These are phyloP conservation scores for Anniella stebbinsi DNA, from an alignment of 2,797 vertebrate genomes.

Conservation along the genomic window DNA sequence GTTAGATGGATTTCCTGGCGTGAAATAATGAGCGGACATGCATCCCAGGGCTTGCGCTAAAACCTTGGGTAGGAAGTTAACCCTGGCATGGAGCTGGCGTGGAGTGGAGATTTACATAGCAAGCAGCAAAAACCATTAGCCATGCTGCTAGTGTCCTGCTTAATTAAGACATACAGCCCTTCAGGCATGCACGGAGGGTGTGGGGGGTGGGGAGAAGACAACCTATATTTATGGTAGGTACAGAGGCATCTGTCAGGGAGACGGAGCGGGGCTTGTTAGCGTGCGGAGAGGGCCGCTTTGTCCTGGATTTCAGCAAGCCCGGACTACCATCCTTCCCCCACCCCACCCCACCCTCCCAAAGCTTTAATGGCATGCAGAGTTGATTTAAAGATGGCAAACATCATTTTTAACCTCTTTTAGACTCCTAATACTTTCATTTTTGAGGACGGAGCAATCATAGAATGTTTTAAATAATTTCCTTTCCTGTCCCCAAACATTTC, in stretches of 20 bases:
- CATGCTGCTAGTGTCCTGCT: constrained; percentile 73
- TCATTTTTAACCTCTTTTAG: constrained; percentile 71
- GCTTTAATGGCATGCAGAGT: constrained; percentile 70
- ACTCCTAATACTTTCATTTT: constrained; percentile 37
- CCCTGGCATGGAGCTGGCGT: not conserved
- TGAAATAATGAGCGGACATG: not conserved
- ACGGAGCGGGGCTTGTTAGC: constrained; percentile 55
- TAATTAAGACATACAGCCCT: constrained; percentile 76
- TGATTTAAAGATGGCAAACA: constrained; percentile 73
- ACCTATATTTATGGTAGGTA: constrained; percentile 74
- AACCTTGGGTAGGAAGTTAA: not conserved
- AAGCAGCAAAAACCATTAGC: constrained; percentile 65
- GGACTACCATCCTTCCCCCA: constrained; percentile 56
- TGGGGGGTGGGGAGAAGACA: constrained; percentile 36
- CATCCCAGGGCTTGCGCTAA: rapidly evolving
- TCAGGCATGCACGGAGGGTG: constrained; percentile 50
- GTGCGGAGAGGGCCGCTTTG: constrained; percentile 46
- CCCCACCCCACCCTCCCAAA: not conserved
- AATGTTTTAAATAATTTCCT: constrained; percentile 71
- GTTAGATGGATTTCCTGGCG: constrained; percentile 2
- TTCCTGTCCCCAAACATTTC: constrained; percentile 71
- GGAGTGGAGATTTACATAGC: constrained; percentile 58
- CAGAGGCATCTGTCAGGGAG: constrained; percentile 72
- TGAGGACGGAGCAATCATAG: constrained; percentile 69
- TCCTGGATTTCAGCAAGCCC: constrained; percentile 69